Percentiles rank a stretch among this genome's conserved stretches.
Conservation (phyloP, 1,140 invertebrate species). For the Rhagoletis pomonella region DNA sequence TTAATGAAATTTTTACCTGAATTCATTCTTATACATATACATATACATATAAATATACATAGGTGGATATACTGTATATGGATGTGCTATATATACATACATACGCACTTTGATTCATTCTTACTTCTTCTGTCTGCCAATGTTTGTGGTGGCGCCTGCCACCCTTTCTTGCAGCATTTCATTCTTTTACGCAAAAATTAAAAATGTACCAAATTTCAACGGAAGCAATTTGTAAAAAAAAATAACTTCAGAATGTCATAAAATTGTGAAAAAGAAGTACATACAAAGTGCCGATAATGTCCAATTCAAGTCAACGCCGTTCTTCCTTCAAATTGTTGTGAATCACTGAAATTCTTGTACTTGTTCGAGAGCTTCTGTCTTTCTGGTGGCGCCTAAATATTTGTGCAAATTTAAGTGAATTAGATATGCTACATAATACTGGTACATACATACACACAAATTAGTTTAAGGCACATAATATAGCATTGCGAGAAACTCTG, state of each 20-base stretch:
- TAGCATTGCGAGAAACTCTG: not conserved
- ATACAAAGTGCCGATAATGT: not conserved
- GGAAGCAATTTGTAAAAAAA: not conserved
- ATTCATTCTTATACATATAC: not conserved
- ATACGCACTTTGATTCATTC: not conserved
- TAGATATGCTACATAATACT: too few species aligned
- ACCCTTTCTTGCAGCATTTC: slow-evolving; percentile 1
- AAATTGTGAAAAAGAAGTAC: not conserved
- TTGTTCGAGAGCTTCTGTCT: not conserved
- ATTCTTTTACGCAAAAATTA: slow-evolving; percentile 38
- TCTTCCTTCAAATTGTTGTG: not conserved
- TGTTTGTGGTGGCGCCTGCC: slow-evolving; percentile 8
- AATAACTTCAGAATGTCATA: slow-evolving; percentile 19
- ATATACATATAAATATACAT: not conserved
- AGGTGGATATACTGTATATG: too few species aligned
- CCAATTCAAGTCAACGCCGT: not conserved
- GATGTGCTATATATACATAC: not conserved
- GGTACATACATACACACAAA: not conserved
- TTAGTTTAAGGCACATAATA: not conserved
- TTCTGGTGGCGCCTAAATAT: slow-evolving; percentile 57
- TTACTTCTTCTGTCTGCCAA: not conserved
- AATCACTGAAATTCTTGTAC: not conserved
- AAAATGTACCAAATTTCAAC: slow-evolving; percentile 13
- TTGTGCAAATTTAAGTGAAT: slow-evolving; percentile 52
- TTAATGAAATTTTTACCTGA: not conserved